Evolutionary conservation across 2,797 vertebrate species (phyloP).

Genomic region (Myotis findleyi): DNA sequence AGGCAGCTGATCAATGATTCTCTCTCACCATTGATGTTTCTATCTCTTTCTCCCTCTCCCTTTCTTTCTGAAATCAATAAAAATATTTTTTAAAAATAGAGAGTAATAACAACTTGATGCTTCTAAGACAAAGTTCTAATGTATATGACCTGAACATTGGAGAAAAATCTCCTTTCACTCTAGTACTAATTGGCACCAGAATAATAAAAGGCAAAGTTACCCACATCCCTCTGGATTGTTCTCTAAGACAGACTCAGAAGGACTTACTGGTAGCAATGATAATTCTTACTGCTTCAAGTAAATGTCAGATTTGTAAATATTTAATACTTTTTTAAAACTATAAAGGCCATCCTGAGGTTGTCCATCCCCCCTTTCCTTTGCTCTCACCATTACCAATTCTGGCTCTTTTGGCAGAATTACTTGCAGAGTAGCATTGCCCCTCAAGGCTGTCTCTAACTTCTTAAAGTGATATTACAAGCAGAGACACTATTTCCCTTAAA

Average conservation of each 20-base stretch:
- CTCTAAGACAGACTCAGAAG: background rate
- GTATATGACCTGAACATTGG: background rate
- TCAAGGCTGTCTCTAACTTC: background rate
- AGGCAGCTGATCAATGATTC: too few species aligned
- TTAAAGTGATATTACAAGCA: constrained; percentile 1
- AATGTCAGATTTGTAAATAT: background rate
- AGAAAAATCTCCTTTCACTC: background rate
- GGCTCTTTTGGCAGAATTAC: constrained; percentile 1
- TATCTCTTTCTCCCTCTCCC: too few species aligned
- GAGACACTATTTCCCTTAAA: constrained; percentile 22
- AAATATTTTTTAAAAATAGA: background rate
- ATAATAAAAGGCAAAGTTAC: background rate
- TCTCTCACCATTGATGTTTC: too few species aligned
- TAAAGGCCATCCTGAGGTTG: background rate
- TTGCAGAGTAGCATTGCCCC: background rate
- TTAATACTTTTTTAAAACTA: background rate
- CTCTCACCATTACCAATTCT: background rate
- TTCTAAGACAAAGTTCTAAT: constrained; percentile 37
- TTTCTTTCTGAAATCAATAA: too few species aligned
- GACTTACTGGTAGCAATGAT: background rate
- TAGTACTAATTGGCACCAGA: background rate
- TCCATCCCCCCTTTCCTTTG: background rate
- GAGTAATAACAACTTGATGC: background rate
- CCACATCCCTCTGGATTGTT: background rate
- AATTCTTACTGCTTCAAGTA: constrained; percentile 25